Evolutionary conservation across 2,888 invertebrate species (phyloP), one percentile per base, ranked within the genome.

Genomic region (Folsomia manolachei): DNA sequence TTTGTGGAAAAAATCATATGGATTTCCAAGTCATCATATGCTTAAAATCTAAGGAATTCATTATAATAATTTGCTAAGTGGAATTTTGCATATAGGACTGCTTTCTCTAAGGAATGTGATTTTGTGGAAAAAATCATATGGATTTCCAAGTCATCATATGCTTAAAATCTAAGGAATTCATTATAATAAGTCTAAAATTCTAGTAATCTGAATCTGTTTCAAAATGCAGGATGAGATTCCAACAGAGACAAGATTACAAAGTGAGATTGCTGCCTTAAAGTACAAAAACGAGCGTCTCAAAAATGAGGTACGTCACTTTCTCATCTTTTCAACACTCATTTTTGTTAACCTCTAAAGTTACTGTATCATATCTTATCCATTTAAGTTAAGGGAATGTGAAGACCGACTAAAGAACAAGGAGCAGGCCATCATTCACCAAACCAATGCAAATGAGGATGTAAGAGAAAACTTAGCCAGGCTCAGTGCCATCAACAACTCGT

Each of bases 401-500:
- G 88, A 87, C 76, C 88, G 89, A 82, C 86, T 92, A 83, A 87
- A 91, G 81, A 87, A 89, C 27, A 87, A 90, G 70, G 91, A 91
- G 79, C 89, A 91, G 82, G 86, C 90, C 81, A 88, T 90, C 79
- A 85, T 90, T 81, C 92, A 93, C 81, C 87, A 92, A 73, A 91
- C 92, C 83, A 89, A 90, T 27, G 93, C 94, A 83, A 89, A 90
- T 21, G 90, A 94, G 81, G 90, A 91, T 82, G 85, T 91, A 21
- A 87, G 90, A 7, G 92, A 94, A 76, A 94, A 93, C 83, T 88
- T 91, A 63, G 93, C 93, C 0, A 86, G 94, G 52, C 93, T 94
- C 83, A 91, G 90, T 81, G 90, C 93, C 0, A 87, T 93, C 62
- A 91, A 94, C 79, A 88, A 88, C 1, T 93, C 93, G 0, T 86